Evolutionary conservation across 2,113 vertebrate genomes (phyloP), one percentile per base, ranked within the genome.

Genomic region (Dissostichus mawsoni): DNA sequence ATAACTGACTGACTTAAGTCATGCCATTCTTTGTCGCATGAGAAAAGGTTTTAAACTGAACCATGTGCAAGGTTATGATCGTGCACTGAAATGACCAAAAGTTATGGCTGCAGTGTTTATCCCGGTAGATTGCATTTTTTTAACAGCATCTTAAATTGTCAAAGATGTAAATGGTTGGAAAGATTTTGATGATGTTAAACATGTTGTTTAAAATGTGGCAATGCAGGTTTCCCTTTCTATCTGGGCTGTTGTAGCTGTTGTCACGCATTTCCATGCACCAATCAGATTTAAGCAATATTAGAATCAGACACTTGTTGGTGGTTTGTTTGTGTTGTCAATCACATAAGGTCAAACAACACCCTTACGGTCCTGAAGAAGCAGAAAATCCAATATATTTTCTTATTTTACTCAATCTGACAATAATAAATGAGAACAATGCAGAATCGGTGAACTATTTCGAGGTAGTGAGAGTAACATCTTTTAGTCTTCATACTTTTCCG

Each of bases 101-200:
- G 36, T 51, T 44, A 82, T 69, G 53, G 18, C 53, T 65, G 72
- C 68, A 20, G 25, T 14, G 69, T 71, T 63, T 83, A 57, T 73
- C 14, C n/a, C 11, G 18, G 59, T 58, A 45, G 65, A 62, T 75
- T 58, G 77, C 0, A 20, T 71, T 58, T 62, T 59, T 18, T 29
- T 4, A 29, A 69, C 57, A 57, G 6, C 36, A 16, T 33, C 52
- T 64, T 62, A 56, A 51, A 61, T 25, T 12, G 18, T 36, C 48
- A 48, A 53, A 50, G 11, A 61, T 48, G 69, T 25, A 74, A 62
- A 68, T 9, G 33, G 56, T 18, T 56, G 59, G 44, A 56, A 65
- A 33, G 47, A 33, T 53, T 74, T 69, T 12, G 36, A 50, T 45
- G 51, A 61, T 2, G 18, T 13, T 10, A 20, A 12, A 50, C 25